These are phyloP conservation scores for Hemichromis elongatus DNA, from an alignment of 2,113 vertebrate genomes.

Conservation along the genomic window DNA sequence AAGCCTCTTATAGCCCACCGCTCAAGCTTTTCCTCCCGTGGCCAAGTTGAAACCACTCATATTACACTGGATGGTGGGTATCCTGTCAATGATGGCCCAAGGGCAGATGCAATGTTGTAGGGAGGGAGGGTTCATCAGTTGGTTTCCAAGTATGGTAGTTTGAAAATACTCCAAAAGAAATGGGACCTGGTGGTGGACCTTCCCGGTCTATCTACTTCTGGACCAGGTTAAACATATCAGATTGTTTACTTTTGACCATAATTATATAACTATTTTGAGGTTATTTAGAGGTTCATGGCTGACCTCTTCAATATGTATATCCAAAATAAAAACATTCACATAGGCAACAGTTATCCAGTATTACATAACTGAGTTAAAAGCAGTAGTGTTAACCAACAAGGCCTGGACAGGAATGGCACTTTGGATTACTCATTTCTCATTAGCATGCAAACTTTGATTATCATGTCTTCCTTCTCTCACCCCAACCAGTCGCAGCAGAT, in stretches of 20 bases:
- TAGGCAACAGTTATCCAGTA: neutral
- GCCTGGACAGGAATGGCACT: neutral
- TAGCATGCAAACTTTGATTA: conserved; percentile 46
- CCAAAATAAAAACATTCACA: conserved; percentile 4
- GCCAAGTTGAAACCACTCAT: conserved; percentile 34
- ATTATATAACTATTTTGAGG: neutral
- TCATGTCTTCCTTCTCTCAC: too few species aligned
- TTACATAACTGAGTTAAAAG: conserved; percentile 9
- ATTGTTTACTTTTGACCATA: neutral
- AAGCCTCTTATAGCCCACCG: conserved; percentile 29
- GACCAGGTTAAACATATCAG: conserved; percentile 6
- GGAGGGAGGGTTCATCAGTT: conserved; percentile 3
- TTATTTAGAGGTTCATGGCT: neutral
- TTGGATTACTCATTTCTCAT: conserved; percentile 27
- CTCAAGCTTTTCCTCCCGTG: conserved; percentile 1
- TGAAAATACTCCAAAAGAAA: conserved; percentile 49
- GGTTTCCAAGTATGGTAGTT: conserved; percentile 29
- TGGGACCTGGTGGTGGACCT: neutral
- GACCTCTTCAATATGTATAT: neutral
- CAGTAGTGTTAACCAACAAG: neutral
- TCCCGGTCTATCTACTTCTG: neutral
- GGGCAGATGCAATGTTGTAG: conserved; percentile 45
- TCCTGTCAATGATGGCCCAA: conserved; percentile 50
- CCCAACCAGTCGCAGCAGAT: too few species aligned
- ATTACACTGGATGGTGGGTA: conserved; percentile 32